Evolutionary conservation across 2,797 vertebrate species (phyloP).

Genomic region (Serranus cabrilla): DNA sequence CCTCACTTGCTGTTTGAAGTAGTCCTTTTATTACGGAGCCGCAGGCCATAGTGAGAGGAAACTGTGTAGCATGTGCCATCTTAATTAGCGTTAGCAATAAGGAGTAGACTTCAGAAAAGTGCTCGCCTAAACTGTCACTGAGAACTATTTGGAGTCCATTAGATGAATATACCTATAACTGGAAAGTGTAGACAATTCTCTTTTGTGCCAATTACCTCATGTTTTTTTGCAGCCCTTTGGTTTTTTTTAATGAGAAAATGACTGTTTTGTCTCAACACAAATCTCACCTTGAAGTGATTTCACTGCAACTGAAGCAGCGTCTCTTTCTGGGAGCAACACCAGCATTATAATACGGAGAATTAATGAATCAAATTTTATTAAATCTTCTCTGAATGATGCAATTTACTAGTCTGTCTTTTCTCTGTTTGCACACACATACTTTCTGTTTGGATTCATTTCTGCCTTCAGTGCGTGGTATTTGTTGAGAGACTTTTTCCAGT

Average conservation of each 20-base stretch:
- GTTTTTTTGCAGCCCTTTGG: conserved; percentile 20
- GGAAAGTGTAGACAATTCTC: background rate
- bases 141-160: conserved; percentile 18
- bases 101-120: conserved; percentile 15
- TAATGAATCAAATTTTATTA: background rate
- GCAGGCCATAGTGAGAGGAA: conserved; percentile 44
- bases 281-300: conserved; percentile 23
- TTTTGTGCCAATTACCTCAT: background rate
- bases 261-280: conserved; percentile 18
- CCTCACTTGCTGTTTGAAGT: conserved; percentile 70
- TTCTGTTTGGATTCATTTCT: conserved; percentile 13
- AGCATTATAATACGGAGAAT: background rate
- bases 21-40: conserved; percentile 57
- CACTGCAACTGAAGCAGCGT: conserved; percentile 9
- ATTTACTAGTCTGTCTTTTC: background rate
- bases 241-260: conserved; percentile 25
- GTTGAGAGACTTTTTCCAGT: background rate
- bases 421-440: background rate
- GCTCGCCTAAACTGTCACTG: background rate
- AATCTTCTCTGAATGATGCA: conserved; percentile 1
- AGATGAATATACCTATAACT: conserved; percentile 29
- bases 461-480: background rate
- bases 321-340: background rate
- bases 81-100: conserved; percentile 60
- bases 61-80: conserved; percentile 36